A percentile compares a stretch with the other conserved stretches of the same genome.
Evolutionary conservation across 2,888 invertebrate species (phyloP).

Genomic region (Fragum whitleyi): DNA sequence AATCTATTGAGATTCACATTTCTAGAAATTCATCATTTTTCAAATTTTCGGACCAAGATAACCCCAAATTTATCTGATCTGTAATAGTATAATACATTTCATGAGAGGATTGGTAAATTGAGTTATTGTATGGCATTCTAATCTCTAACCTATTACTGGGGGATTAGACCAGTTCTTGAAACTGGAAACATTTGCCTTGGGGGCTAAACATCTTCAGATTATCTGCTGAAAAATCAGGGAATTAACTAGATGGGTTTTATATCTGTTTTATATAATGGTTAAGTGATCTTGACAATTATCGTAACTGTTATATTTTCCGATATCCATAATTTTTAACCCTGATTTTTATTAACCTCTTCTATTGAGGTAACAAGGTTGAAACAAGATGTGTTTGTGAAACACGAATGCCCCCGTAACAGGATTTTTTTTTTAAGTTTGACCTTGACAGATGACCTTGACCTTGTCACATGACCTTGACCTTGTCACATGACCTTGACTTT

Average conservation of each 20-base stretch:
- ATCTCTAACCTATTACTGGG: not conserved
- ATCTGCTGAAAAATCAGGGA: constrained; percentile 18
- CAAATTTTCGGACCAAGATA: too few relatives aligned
- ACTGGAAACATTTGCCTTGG: constrained; percentile 1
- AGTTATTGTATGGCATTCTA: constrained; percentile 4
- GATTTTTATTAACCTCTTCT: not conserved
- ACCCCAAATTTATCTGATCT: not conserved
- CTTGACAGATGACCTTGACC: too few relatives aligned
- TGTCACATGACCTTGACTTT: too few relatives aligned
- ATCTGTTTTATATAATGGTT: constrained; percentile 18
- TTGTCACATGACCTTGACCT: too few relatives aligned
- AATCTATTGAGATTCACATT: too few relatives aligned
- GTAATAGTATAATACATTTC: not conserved
- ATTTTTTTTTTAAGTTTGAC: too few relatives aligned
- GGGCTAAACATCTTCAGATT: constrained; percentile 10
- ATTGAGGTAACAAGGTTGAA: too few relatives aligned
- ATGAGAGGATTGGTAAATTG: not conserved
- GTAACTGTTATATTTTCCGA: not conserved
- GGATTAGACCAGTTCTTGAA: constrained; percentile 1
- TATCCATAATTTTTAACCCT: not conserved
- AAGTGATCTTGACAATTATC: constrained; percentile 16
- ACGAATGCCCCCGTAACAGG: too few relatives aligned
- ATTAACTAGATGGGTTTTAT: constrained; percentile 15
- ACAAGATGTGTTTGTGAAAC: too few relatives aligned
- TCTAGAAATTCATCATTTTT: too few relatives aligned